These are phyloP conservation scores for Apis cerana DNA, from an alignment of 1,140 invertebrate genomes.

Conservation along the genomic window DNA sequence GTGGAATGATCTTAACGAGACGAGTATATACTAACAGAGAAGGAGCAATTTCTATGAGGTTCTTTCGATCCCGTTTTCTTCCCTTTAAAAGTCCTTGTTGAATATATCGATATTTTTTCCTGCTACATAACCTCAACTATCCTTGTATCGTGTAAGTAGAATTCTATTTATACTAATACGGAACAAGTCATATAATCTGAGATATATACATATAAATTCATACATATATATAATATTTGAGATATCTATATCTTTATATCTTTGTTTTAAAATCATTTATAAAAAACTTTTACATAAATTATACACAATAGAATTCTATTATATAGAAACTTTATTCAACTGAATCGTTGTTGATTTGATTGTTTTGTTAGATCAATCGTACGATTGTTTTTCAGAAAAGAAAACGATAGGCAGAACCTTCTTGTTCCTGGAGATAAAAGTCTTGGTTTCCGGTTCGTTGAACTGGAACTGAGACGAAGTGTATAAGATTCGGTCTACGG, in stretches of 20 bases:
- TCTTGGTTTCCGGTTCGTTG: constrained; percentile 39
- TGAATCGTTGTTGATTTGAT: neutral
- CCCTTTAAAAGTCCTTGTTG: constrained; percentile 52
- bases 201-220: no score
- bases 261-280: no score
- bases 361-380: neutral
- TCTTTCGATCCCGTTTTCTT: constrained; percentile 67
- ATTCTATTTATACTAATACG: no score
- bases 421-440: constrained; percentile 21
- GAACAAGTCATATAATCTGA: no score
- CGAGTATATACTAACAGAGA: neutral
- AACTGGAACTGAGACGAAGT: constrained; percentile 26
- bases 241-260: no score
- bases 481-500: constrained; percentile 16
- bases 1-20: constrained; percentile 51
- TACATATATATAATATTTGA: no score
- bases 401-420: constrained; percentile 18
- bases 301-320: no score
- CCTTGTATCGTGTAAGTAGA: no score
- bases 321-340: neutral
- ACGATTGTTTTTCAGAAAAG: constrained; percentile 14
- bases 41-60: constrained; percentile 32
- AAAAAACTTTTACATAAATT: no score
- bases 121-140: neutral
- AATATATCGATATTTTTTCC: constrained; percentile 10